These are phyloP conservation scores for Athene noctua DNA, from an alignment of 2,113 vertebrate genomes.

Conservation along the genomic window DNA sequence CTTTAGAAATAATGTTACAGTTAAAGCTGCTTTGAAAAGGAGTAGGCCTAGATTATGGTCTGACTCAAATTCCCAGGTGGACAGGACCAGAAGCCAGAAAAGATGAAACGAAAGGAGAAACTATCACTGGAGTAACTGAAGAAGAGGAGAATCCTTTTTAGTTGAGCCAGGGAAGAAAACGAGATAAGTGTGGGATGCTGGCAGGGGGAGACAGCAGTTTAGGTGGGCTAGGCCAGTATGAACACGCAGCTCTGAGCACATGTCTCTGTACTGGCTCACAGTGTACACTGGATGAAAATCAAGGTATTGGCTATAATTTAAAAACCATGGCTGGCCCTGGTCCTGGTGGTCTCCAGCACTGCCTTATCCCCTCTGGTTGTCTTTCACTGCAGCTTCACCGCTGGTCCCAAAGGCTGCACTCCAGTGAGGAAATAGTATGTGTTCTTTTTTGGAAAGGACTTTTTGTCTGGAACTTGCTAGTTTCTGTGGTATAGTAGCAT, in stretches of 20 bases:
- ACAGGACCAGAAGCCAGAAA: background rate
- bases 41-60: background rate
- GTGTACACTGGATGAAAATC: background rate
- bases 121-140: background rate
- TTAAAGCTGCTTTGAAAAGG: background rate
- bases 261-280: background rate
- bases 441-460: background rate
- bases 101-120: conserved; percentile 22
- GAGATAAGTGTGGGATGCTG: background rate
- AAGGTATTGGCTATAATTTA: conserved; percentile 5
- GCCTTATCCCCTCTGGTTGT: background rate
- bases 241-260: conserved; percentile 2
- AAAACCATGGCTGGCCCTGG: background rate
- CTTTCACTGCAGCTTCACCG: background rate
- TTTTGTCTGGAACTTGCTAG: background rate
- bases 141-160: background rate
- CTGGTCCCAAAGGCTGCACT: background rate
- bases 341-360: background rate
- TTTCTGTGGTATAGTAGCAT: background rate
- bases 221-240: background rate
- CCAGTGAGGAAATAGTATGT: background rate
- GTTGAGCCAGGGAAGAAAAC: background rate
- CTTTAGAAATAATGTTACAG: background rate
- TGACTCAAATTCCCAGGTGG: background rate
- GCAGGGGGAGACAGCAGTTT: background rate